Evolutionary conservation across 2,113 vertebrate species (phyloP).

Genomic region (Prinia subflava): DNA sequence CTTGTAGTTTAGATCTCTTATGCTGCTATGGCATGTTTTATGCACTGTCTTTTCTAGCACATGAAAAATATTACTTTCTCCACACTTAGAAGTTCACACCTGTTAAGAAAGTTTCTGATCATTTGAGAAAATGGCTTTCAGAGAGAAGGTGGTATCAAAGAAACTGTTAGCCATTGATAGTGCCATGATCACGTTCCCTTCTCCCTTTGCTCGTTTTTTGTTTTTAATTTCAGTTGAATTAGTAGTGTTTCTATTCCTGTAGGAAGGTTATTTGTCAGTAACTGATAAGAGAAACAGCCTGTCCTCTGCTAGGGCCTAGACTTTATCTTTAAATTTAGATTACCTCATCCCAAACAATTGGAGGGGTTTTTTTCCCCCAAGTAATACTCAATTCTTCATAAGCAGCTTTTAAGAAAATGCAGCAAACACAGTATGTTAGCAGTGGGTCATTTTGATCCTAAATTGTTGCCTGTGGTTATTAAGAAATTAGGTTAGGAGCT

Average conservation of each 20-base stretch:
- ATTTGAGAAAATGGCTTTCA: not conserved
- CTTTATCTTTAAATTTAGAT: not conserved
- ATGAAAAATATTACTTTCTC: not conserved
- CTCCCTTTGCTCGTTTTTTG: not conserved
- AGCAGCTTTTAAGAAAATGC: not conserved
- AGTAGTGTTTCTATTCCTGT: not conserved
- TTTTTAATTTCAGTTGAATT: not conserved
- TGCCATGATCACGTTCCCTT: not conserved
- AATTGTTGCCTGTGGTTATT: not conserved
- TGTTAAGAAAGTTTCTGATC: not conserved
- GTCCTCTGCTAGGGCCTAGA: not conserved
- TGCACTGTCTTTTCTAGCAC: not conserved
- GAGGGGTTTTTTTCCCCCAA: not conserved
- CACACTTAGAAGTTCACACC: not conserved
- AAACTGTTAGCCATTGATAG: not conserved
- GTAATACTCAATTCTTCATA: not conserved
- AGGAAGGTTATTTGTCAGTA: not conserved
- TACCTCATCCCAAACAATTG: not conserved
- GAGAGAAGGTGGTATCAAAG: not conserved
- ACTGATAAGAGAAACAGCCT: not conserved
- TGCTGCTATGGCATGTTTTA: conserved; percentile 48
- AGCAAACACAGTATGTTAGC: not conserved
- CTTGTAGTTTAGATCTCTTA: not conserved
- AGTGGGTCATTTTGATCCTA: not conserved
- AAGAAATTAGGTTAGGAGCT: not conserved